phyloP scores from a whole-genome alignment of 1,140 invertebrate species.

The Trichogramma pretiosum region DNA sequence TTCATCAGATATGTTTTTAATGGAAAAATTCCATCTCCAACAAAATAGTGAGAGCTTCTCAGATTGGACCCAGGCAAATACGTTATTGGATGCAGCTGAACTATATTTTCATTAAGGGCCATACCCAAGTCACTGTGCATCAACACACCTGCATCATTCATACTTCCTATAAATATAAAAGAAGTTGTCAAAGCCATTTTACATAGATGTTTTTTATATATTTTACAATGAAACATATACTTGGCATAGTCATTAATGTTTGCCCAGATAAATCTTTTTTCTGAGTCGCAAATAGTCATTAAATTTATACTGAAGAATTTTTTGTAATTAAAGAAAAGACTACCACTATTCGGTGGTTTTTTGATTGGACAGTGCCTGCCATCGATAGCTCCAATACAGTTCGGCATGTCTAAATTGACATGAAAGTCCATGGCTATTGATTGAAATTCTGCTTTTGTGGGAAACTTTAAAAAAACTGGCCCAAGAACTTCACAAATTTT shows the following conservation, averaged over 20 bases:
- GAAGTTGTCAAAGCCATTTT: not conserved
- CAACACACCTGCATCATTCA: slow-evolving; percentile 1
- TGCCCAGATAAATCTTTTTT: slow-evolving; percentile 33
- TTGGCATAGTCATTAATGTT: slow-evolving; percentile 35
- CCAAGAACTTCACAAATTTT: not conserved
- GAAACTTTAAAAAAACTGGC: not conserved
- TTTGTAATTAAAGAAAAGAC: slow-evolving; percentile 43
- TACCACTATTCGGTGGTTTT: slow-evolving; percentile 30
- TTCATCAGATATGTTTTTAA: not conserved
- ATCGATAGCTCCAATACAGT: slow-evolving; percentile 32
- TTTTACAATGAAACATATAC: not conserved
- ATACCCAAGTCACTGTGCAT: not conserved
- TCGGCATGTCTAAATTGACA: slow-evolving; percentile 32
- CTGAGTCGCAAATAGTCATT: slow-evolving; percentile 33
- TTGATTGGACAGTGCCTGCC: slow-evolving; percentile 35
- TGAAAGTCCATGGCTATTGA: slow-evolving; percentile 28
- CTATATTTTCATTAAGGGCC: not conserved
- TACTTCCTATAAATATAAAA: not conserved
- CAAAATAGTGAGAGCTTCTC: not conserved
- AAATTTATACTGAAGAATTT: slow-evolving; percentile 37
- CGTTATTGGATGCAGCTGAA: not conserved
- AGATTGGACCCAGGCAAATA: not conserved
- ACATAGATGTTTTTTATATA: not conserved
- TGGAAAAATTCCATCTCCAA: not conserved
- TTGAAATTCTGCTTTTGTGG: slow-evolving; percentile 2